Evolutionary conservation across 1,140 invertebrate species (phyloP), one percentile per base, ranked within the genome.

Genomic region (Bombus balteatus): DNA sequence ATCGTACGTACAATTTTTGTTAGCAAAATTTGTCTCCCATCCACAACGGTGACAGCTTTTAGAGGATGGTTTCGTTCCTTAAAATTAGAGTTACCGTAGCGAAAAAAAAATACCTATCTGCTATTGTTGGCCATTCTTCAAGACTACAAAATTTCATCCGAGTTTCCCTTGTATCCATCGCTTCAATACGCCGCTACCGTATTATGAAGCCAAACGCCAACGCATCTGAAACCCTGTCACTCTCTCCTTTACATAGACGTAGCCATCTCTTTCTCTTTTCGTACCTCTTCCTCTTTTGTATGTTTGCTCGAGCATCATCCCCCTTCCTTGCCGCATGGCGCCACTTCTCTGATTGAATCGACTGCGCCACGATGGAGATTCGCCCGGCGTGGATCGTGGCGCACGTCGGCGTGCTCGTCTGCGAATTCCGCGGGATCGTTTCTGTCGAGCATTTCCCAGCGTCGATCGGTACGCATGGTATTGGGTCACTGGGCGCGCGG

Each of bases 311-410:
- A n/a, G 32, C 62, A 77, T 47, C 76, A 71, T 62, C 76, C 85
- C 70, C 81, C 39, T 53, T 65, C 87, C 62, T 74, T 68, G 85
- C 77, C 37, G 78, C 57, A 82, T 91, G 93, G 93, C 93, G 93
- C 93, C 93, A 93, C 92, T 88, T 92, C 89, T 93, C 89, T 93
- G 93, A 94, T 94, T 92, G 93, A 93, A 94, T 93, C 88, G 90
- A 88, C 90, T 88, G 86, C 88, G 87, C 57, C 25, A 65, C 82
- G 87, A 85, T 89, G 37, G 34, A 77, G 76, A 85, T 90, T 71
- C 79, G 87, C 62, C 81, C 53, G 65, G 41, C 75, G 43, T 12
- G 57, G 77, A 79, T 62, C 37, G 62, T 47, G 81, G 77, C 47
- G 86, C 76, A 75, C 81, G 89, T 84, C 92, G 88, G 85, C 86